A percentile compares a stretch with the other conserved stretches of the same genome.
Evolutionary conservation across 2,888 invertebrate genomes (phyloP).

Genomic region (Orthosia cruda): DNA sequence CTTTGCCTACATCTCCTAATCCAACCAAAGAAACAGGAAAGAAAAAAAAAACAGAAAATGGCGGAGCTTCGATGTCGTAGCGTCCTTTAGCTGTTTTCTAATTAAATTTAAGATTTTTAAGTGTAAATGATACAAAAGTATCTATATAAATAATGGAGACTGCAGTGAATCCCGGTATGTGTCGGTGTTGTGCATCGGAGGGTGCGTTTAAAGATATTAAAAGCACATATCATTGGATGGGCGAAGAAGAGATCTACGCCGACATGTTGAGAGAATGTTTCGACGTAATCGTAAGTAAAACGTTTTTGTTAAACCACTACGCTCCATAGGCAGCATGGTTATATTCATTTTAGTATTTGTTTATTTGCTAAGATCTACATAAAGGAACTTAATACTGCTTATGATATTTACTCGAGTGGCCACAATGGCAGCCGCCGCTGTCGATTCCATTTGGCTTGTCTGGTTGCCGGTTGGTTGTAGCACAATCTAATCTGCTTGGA

Average conservation of each 20-base stretch:
- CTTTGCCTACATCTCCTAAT: conserved; percentile 40
- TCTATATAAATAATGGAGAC: conserved; percentile 79
- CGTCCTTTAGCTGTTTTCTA: conserved; percentile 73
- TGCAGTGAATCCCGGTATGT: conserved; percentile 80
- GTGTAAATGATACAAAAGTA: conserved; percentile 71
- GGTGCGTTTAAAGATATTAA: conserved; percentile 87
- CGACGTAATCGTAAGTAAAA: conserved; percentile 83
- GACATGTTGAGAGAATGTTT: conserved; percentile 89
- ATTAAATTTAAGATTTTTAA: conserved; percentile 57
- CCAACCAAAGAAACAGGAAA: conserved; percentile 1
- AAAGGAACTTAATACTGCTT: background rate
- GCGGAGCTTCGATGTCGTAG: conserved; percentile 76
- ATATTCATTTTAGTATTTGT: background rate
- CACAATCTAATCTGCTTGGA: conserved; percentile 17
- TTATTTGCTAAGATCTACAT: rapidly evolving
- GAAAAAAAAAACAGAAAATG: conserved; percentile 78
- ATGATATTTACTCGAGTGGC: conserved; percentile 6
- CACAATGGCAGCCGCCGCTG: conserved; percentile 43
- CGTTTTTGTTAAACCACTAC: conserved; percentile 10
- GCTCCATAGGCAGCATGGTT: background rate
- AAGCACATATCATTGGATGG: conserved; percentile 87
- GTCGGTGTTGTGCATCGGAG: conserved; percentile 88
- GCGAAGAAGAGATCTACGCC: conserved; percentile 86
- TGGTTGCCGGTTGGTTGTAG: conserved; percentile 19
- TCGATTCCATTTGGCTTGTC: conserved; percentile 36